Evolutionary conservation across 2,113 vertebrate species (phyloP), one percentile per base, ranked within the genome.

Genomic region (Bombycilla garrulus): DNA sequence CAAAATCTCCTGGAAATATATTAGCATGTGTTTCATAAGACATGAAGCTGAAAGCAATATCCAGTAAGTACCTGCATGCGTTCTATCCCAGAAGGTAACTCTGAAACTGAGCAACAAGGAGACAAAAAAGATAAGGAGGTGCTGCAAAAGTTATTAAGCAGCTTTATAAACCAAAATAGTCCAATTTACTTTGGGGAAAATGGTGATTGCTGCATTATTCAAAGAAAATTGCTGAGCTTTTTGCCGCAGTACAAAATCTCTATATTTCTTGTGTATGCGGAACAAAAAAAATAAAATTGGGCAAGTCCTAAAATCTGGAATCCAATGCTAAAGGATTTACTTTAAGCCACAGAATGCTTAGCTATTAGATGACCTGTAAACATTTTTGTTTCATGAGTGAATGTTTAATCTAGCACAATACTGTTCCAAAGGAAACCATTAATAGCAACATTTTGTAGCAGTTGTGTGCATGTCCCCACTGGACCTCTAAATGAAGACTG

Each of bases 401-500:
- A 95, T 88, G 83, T 80, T 96, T 94, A 96, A 96, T 95, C 78
- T 90, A 95, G 86, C 69, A 93, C 87, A 94, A 90, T 73, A 79
- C 53, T 45, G 77, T 88, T 97, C 72, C 78, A 93, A 86, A 95
- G 88, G 92, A 91, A 96, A 97, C 77, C 7, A 44, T 96, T 97
- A 97, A 95, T 95, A 95, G 91, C 65, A 93, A 82, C 94, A 90
- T 96, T 97, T 93, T 92, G 90, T 91, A 96, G 86, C 90, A 94
- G 86, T 97, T 94, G 81, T 96, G 62, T 91, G 78, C 42, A 48
- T 92, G 95, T 96, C 95, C 96, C 97, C 94, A 95, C 90, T 70
- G 96, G 96, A 97, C 95, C 95, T 96, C 96, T 97, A 97, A 97
- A 96, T 96, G 96, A 96, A 97, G 90, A 80, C 94, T 95, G 87